Conservation (phyloP, 2,797 vertebrate species). For the Saxicola maurus region DNA sequence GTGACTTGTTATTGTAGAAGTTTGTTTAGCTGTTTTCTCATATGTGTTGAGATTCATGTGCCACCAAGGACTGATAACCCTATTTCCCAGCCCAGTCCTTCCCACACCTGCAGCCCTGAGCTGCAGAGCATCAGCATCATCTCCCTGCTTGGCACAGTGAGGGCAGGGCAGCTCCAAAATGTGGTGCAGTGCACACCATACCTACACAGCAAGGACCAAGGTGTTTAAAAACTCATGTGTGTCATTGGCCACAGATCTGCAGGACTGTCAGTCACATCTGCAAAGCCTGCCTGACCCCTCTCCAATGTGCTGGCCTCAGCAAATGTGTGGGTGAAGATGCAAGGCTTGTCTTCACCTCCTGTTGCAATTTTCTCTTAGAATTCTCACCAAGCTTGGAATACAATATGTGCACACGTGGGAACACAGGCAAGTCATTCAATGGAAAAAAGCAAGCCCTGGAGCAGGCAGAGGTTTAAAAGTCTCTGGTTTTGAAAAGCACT, state of each 20-base stretch:
- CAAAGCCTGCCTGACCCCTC: background rate
- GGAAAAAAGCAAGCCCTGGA: slow-evolving; percentile 31
- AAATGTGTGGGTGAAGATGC: too few species aligned
- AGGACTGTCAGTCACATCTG: background rate
- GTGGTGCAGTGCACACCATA: background rate
- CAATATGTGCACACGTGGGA: background rate
- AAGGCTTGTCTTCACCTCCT: background rate
- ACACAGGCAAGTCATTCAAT: background rate
- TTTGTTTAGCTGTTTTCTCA: background rate
- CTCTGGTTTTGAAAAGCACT: slow-evolving; percentile 30
- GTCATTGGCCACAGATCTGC: rapidly evolving
- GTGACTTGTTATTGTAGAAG: background rate
- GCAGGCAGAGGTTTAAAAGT: slow-evolving; percentile 6
- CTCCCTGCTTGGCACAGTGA: background rate
- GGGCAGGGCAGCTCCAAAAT: background rate
- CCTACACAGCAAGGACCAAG: background rate
- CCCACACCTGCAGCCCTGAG: background rate
- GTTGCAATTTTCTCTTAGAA: background rate
- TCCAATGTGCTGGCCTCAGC: background rate
- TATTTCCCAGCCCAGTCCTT: background rate
- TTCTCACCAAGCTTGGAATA: background rate
- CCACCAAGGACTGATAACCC: background rate
- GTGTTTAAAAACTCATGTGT: background rate
- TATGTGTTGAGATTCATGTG: rapidly evolving
- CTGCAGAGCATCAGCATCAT: background rate